These are phyloP conservation scores for Poecilia wingei DNA, from an alignment of 2,797 vertebrate genomes.

Conservation along the genomic window DNA sequence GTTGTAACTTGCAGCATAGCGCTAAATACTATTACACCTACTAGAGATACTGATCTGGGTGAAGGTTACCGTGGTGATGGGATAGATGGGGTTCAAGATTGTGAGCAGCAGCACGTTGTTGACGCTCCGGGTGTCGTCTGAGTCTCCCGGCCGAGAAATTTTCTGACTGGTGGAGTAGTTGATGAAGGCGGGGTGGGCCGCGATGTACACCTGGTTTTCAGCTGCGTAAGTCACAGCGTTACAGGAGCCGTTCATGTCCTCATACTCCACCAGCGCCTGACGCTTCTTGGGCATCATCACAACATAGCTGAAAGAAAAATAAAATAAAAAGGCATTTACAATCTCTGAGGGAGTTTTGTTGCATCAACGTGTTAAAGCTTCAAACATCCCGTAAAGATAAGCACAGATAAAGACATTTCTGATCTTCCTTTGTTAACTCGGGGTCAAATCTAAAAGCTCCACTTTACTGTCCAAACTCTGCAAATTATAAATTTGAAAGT, in stretches of 20 bases:
- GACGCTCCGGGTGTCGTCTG: conserved; percentile 90
- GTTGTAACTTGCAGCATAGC: not conserved
- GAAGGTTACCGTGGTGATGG: conserved; percentile 81
- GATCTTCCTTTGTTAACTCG: not conserved
- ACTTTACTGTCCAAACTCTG: not conserved
- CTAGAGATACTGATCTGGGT: not conserved
- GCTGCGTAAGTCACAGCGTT: conserved; percentile 93
- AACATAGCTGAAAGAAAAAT: conserved; percentile 83
- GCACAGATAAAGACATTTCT: not conserved
- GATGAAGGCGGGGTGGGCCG: conserved; percentile 92
- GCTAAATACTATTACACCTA: not conserved
- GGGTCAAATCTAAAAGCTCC: not conserved
- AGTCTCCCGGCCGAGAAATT: conserved; percentile 92
- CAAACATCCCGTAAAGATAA: not conserved
- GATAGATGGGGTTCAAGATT: conserved; percentile 93
- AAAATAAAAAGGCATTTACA: not conserved
- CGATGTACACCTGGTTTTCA: conserved; percentile 95
- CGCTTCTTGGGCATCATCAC: conserved; percentile 98
- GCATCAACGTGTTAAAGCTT: not conserved
- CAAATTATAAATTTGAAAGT: not conserved
- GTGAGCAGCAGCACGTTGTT: conserved; percentile 95
- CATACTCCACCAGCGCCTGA: conserved; percentile 93
- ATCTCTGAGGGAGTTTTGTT: not conserved
- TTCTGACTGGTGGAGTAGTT: conserved; percentile 98
- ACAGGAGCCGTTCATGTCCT: conserved; percentile 91